Evolutionary conservation across 2,113 vertebrate species (phyloP).

Genomic region (Petromus typicus): DNA sequence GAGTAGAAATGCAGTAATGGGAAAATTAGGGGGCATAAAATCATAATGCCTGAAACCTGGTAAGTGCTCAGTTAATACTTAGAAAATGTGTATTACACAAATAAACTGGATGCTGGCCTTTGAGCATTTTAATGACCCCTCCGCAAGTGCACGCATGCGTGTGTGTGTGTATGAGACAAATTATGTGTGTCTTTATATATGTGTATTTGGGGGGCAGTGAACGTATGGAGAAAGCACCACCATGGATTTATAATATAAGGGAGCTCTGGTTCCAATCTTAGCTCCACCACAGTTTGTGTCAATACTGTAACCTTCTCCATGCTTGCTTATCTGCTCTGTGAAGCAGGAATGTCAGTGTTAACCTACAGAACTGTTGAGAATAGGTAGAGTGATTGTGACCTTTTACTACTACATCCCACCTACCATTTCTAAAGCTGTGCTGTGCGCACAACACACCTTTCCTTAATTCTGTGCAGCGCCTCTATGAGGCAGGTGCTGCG

Average conservation of each 20-base stretch:
- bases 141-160: neutral
- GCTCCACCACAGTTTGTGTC: neutral
- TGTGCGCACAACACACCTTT: neutral
- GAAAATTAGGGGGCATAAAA: neutral
- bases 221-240: neutral
- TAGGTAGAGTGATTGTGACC: too few relatives aligned
- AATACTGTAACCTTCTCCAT: neutral
- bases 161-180: neutral
- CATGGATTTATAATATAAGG: neutral
- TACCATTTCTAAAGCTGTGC: neutral
- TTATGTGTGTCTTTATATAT: neutral
- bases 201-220: neutral
- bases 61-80: neutral
- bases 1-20: neutral
- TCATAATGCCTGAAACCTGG: neutral
- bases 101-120: neutral
- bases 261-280: neutral
- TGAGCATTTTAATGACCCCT: neutral
- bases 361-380: neutral
- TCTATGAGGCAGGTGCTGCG: neutral
- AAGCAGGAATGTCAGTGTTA: neutral
- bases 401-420: neutral
- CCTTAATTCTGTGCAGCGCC: neutral
- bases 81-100: neutral
- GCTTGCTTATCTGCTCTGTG: neutral